phyloP scores from a whole-genome alignment of 2,888 invertebrate genomes.

The Lepidocyrtoides sp. region DNA sequence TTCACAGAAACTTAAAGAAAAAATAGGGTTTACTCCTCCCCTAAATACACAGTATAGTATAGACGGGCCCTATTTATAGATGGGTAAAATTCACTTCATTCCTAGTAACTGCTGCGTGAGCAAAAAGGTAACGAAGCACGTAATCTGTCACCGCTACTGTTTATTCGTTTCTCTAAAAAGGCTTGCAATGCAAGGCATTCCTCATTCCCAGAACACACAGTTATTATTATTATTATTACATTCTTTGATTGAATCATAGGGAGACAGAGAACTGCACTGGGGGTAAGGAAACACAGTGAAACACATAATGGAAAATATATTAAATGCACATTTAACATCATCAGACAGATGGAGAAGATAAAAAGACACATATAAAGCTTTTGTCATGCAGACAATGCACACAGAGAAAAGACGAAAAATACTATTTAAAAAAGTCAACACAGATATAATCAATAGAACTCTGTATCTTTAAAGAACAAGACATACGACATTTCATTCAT shows the following conservation, averaged over 20 bases:
- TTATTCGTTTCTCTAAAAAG: neutral
- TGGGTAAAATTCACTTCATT: neutral
- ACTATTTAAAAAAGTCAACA: constrained; percentile 1
- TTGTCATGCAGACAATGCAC: constrained; percentile 42
- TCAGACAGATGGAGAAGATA: constrained; percentile 6
- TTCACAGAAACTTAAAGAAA: no score
- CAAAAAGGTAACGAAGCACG: constrained; percentile 58
- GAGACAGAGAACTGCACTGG: no score
- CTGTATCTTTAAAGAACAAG: neutral
- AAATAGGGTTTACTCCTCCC: no score
- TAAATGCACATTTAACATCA: constrained; percentile 67
- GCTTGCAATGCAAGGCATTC: neutral
- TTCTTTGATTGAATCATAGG: constrained; percentile 20
- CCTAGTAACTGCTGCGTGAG: constrained; percentile 14
- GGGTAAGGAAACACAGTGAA: neutral
- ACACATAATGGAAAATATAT: constrained; percentile 47
- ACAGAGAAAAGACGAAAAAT: constrained; percentile 29
- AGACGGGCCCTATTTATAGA: no score
- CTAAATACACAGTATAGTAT: no score
- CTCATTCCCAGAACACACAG: neutral
- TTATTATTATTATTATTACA: no score
- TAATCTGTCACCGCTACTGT: constrained; percentile 40
- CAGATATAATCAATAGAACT: constrained; percentile 23
- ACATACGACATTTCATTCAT: neutral
- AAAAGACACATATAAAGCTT: constrained; percentile 28